These are phyloP conservation scores for Eupithecia insigniata DNA, from an alignment of 2,888 invertebrate species.

Conservation along the genomic window DNA sequence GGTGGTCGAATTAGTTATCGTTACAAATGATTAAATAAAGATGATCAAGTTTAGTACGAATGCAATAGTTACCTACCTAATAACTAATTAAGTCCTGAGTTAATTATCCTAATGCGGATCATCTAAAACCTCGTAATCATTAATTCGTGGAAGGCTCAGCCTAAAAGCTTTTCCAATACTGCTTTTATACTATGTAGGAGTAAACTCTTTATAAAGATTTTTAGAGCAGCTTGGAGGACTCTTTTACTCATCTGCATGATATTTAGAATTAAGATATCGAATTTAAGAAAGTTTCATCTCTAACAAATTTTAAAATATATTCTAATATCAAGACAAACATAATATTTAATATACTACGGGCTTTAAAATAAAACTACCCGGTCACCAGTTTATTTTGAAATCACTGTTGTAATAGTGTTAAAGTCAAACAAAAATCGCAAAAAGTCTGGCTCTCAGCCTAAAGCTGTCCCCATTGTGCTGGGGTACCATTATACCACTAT, in stretches of 20 bases:
- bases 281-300: background rate
- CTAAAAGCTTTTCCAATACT: background rate
- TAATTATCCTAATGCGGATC: background rate
- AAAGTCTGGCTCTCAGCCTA: background rate
- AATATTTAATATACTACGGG: too few relatives aligned
- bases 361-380: too few relatives aligned
- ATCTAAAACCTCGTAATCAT: background rate
- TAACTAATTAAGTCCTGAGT: background rate
- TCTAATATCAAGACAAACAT: background rate
- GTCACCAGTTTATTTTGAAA: background rate
- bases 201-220: background rate
- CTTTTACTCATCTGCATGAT: background rate
- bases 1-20: too few relatives aligned
- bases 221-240: background rate
- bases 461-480: background rate
- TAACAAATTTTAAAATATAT: background rate
- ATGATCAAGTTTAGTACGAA: background rate
- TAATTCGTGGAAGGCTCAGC: background rate
- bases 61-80: background rate
- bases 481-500: constrained; percentile 60
- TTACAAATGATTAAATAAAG: too few relatives aligned
- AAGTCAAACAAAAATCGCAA: background rate
- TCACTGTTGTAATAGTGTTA: background rate
- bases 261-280: background rate
- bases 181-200: background rate